Conservation (phyloP, 2,888 invertebrate species). For the Phyllotreta cruciferae region DNA sequence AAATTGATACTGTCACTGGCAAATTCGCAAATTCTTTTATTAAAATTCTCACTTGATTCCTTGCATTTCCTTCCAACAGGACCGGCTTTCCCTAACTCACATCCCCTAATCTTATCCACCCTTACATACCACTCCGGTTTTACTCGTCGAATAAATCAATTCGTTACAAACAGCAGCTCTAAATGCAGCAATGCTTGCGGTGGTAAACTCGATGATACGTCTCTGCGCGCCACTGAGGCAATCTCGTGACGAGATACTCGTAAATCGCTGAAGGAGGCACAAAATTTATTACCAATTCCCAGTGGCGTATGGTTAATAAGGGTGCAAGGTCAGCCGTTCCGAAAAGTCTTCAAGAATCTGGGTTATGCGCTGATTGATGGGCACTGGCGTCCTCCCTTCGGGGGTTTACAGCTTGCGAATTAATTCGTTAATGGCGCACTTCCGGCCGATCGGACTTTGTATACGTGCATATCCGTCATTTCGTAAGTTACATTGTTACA, state of each 20-base stretch:
- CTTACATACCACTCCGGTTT: too few relatives aligned
- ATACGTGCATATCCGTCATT: conserved; percentile 26
- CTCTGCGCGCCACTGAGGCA: conserved; percentile 15
- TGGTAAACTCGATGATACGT: background rate
- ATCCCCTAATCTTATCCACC: too few relatives aligned
- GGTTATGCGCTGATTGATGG: conserved; percentile 4
- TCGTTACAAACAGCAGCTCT: too few relatives aligned
- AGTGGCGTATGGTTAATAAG: conserved; percentile 12
- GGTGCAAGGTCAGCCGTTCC: conserved; percentile 8
- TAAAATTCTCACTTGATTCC: conserved; percentile 7
- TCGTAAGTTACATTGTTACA: conserved; percentile 30
- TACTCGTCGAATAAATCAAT: too few relatives aligned
- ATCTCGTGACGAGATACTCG: conserved; percentile 24
- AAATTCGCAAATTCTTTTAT: conserved; percentile 15
- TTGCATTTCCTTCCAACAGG: background rate
- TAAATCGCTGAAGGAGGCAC: conserved; percentile 23
- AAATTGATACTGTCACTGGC: conserved; percentile 10
- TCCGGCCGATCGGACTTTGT: background rate
- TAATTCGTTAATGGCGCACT: background rate
- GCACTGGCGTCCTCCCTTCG: background rate
- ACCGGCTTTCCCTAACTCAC: background rate
- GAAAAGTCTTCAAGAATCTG: conserved; percentile 5
- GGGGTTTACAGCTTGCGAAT: background rate
- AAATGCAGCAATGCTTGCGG: too few relatives aligned
- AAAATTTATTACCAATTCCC: conserved; percentile 31